These are phyloP conservation scores for Enteromius argenteus DNA, from an alignment of 2,797 vertebrate genomes.

Conservation along the genomic window DNA sequence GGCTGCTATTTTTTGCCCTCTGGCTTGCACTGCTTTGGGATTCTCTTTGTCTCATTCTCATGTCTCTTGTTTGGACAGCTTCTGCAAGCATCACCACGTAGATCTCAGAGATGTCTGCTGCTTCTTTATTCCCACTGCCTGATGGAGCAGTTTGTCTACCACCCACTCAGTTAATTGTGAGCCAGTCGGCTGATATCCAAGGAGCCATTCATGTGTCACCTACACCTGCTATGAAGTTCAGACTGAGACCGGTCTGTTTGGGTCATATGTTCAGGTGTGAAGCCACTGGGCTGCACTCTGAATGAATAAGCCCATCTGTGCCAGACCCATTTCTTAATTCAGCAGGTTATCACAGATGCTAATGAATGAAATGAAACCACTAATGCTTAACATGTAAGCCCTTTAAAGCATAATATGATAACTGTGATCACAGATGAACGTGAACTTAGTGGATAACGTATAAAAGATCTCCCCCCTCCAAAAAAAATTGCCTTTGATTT, in stretches of 20 bases:
- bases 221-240: slow-evolving; percentile 9
- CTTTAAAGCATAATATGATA: slow-evolving; percentile 15
- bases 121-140: not conserved
- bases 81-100: slow-evolving; percentile 8
- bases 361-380: slow-evolving; percentile 2
- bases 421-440: slow-evolving; percentile 11
- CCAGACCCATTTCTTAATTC: not conserved
- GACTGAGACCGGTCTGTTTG: not conserved
- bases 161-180: slow-evolving; percentile 7
- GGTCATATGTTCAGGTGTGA: slow-evolving; percentile 8
- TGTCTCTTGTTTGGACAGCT: not conserved
- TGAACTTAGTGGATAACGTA: not conserved
- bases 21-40: not conserved
- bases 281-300: not conserved
- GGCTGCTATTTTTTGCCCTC: not conserved
- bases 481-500: slow-evolving; percentile 30
- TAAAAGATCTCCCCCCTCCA: not conserved
- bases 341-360: not conserved
- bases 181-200: not conserved
- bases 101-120: not conserved
- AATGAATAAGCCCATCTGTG: slow-evolving; percentile 1
- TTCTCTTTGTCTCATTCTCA: not conserved
- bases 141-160: slow-evolving; percentile 19
- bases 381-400: not conserved
- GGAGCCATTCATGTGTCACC: not conserved